Base-by-base conservation (phyloP, 2,797 vertebrate genomes). In the Artibeus lituratus region DNA sequence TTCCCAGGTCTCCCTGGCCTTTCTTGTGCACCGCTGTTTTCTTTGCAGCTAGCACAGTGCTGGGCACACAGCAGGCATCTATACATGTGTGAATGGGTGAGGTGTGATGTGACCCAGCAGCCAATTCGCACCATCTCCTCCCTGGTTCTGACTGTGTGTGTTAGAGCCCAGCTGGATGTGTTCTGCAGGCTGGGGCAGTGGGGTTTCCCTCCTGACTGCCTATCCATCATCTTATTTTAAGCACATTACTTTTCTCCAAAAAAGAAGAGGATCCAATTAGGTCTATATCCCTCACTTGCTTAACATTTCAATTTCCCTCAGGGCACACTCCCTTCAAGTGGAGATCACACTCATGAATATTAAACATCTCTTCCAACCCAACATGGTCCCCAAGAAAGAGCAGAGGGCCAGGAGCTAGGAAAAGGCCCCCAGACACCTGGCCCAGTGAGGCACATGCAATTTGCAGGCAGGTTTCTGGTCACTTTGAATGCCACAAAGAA, bases 171-270 rank as follows among this genome's bases (percentile, higher is more conserved):
- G 37, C 24, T 18, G 1, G 21, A 53, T 85, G 44, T 85, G 87
- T 24, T 51, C 72, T 65, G 24, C 57, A 39, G 42, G 51, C 78
- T 47, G 37, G 22, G 72, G 47, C 67, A 32, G 10, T 26, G 95
- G 90, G 49, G 35, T 57, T 94, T 74, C 44, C 21, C 29, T 39
- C 74, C 80, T 21, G 59, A 92, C 92, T 93, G 94, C 92, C 92
- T 98, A 98, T 98, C 97, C 97, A 98, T 98, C 98, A 98, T 97
- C 97, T 98, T 98, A 98, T 98, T 98, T 98, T 98, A 98, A 98
- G 98, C 94, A 98, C 95, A 98, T 98, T 98, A 98, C 97, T 95
- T 49, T 96, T 98, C 97, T 97, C 97, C 95, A 97, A 96, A 98
- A 96, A 95, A 97, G 95, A 96, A 87, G 85, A 96, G 97, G 97